Base-by-base conservation (phyloP, 2,113 vertebrate species). In the Percopsis transmontana region DNA sequence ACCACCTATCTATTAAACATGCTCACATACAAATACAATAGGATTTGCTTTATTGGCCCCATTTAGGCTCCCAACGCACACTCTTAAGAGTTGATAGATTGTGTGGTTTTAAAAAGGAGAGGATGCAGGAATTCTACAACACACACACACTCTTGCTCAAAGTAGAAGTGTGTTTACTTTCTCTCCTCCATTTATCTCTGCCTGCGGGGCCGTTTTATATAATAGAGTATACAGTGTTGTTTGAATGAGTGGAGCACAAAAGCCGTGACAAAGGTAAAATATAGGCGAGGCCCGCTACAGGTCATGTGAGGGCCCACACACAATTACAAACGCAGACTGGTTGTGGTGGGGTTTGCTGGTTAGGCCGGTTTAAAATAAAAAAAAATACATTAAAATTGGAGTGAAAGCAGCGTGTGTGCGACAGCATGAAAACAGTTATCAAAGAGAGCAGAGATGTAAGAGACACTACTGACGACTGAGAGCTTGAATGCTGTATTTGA, bases 391-490 rank as follows among this genome's bases (percentile, higher is more conserved):
- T 16, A 15, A n/a, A 47, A 15, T 16, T 48, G 45, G 45, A 48
- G 45, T 6, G 16, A 47, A 47, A 47, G 45, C 11, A 66, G 60
- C 62, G 61, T 68, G 69, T 67, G 18, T 61, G 69, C 60, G 82
- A 73, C 72, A 71, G 45, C 27, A 56, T 69, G 66, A 68, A 70
- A 69, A 62, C 57, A 67, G 27, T 77, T 77, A 75, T 72, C 73
- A 48, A 66, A 61, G 59, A 52, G 19, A 65, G 58, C 73, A 19
- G 68, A 68, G 66, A 70, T 72, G 77, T 83, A 44, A 9, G 41
- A 16, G 58, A 68, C 40, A 54, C 47, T 9, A 59, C 52, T 78
- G 83, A 74, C 76, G 65, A 58, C 65, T 63, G 58, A 33, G 27
- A 33, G 27, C 5, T 7, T 6, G 27, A 33, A 7, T 33, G 27